Conservation (phyloP, 2,113 vertebrate species). For the Steatornis caripensis region DNA sequence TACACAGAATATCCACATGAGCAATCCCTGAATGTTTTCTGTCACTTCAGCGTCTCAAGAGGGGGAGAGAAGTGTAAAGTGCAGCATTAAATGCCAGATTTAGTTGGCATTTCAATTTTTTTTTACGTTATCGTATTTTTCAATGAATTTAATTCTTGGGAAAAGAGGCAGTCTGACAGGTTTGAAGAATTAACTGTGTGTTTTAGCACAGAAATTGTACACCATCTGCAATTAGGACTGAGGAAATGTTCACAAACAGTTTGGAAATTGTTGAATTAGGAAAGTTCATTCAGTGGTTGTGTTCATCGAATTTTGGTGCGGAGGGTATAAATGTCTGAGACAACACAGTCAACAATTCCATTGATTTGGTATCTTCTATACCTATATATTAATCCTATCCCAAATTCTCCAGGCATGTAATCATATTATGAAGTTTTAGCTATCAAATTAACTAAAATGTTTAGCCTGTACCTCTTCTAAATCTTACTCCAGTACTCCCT, state of each 20-base stretch:
- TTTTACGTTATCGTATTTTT: background rate
- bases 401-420: background rate
- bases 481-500: background rate
- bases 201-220: background rate
- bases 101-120: background rate
- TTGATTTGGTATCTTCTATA: background rate
- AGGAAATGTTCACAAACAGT: background rate
- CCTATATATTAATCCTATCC: background rate
- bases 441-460: background rate
- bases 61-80: background rate
- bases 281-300: background rate
- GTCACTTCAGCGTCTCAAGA: background rate
- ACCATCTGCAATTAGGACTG: background rate
- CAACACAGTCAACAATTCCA: background rate
- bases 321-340: background rate
- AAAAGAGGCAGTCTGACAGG: background rate
- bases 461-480: background rate
- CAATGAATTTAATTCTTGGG: background rate
- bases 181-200: background rate
- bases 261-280: background rate
- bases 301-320: background rate
- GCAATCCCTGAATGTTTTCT: background rate
- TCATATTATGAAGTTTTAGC: background rate
- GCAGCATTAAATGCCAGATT: background rate
- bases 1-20: background rate